phyloP scores from a whole-genome alignment of 2,113 vertebrate genomes.

The Caretta caretta region DNA sequence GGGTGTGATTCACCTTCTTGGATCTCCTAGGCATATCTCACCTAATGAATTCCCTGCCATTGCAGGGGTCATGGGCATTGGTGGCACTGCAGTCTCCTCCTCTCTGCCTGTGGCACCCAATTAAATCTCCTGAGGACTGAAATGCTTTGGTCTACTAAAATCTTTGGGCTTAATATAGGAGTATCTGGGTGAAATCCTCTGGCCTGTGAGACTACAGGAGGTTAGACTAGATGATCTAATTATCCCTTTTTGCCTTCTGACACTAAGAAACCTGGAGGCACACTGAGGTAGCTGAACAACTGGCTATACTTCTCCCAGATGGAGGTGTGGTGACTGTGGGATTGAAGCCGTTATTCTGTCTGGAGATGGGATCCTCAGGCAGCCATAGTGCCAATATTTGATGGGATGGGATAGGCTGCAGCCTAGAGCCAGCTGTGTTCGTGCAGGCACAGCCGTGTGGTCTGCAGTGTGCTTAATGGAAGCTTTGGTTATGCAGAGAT shows the following conservation, averaged over 20 bases:
- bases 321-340: neutral
- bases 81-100: neutral
- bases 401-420: neutral
- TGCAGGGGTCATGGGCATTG: neutral
- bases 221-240: neutral
- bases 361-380: neutral
- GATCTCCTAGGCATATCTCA: neutral
- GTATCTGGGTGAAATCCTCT: neutral
- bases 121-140: neutral
- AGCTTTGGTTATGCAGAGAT: neutral
- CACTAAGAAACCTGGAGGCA: neutral
- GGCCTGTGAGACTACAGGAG: neutral
- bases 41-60: neutral
- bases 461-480: neutral
- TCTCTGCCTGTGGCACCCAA: neutral
- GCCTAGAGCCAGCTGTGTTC: neutral
- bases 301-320: neutral
- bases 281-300: neutral
- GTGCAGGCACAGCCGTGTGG: neutral
- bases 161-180: neutral
- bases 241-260: neutral
- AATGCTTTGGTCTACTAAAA: neutral
- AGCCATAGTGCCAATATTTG: neutral
- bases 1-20: neutral
- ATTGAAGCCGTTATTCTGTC: neutral